These are phyloP conservation scores for cat (Felis catus) DNA, from an alignment of 2,113 vertebrate genomes.

Conservation along the genomic window F.catus_Fca126_mat1.0 CM031414.1:120052001-120052500, in stretches of 20 bases:
- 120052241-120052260: background rate
- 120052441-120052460: background rate
- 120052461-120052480: background rate
- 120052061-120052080: background rate
- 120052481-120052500: background rate
- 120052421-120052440: background rate
- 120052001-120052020: no score
- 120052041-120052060: no score
- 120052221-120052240: background rate
- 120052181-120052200: constrained; percentile 25
- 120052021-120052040: no score
- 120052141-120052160: background rate
- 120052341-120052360: background rate
- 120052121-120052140: background rate
- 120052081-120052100: background rate
- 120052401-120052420: background rate
- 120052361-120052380: background rate
- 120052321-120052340: background rate
- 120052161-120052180: background rate
- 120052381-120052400: background rate
- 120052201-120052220: background rate
- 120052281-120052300: background rate
- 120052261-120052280: background rate
- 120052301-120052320: background rate
- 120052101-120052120: background rate